A percentile compares a stretch with the other conserved stretches of the same genome.
Evolutionary conservation across 30 jellyfish, hydroid and myxozoan genomes (phyloP).

Genomic region (Cassiopea andromeda): DNA sequence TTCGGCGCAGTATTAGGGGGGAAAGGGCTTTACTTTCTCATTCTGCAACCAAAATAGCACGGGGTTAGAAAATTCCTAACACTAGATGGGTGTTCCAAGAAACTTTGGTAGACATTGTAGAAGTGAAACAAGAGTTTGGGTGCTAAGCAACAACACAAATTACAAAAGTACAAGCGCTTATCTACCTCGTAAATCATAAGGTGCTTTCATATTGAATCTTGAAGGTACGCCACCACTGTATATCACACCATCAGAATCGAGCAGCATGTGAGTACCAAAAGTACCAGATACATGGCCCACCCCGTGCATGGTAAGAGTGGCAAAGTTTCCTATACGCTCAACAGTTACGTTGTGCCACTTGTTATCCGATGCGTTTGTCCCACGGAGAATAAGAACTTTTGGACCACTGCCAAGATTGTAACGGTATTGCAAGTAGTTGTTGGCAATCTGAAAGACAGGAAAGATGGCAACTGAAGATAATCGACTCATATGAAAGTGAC

Average conservation of each 20-base stretch:
- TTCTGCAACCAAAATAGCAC: too few species aligned
- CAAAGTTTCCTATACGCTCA: slow-evolving; percentile 79
- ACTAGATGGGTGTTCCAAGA: too few species aligned
- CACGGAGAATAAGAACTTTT: slow-evolving; percentile 62
- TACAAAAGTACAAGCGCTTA: not conserved
- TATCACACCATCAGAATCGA: slow-evolving; percentile 85
- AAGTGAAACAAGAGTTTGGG: too few species aligned
- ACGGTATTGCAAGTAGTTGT: slow-evolving; percentile 77
- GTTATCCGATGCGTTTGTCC: slow-evolving; percentile 81
- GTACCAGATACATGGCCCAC: slow-evolving; percentile 84
- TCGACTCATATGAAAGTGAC: too few species aligned
- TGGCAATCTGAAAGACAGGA: slow-evolving; percentile 55
- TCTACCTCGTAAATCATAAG: slow-evolving; percentile 87
- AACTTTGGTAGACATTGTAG: too few species aligned
- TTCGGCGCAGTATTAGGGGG: too few species aligned
- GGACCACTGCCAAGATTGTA: slow-evolving; percentile 97
- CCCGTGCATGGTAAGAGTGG: slow-evolving; percentile 78
- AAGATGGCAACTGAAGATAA: too few species aligned
- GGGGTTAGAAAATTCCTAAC: too few species aligned
- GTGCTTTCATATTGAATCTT: slow-evolving; percentile 35
- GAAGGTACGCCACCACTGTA: slow-evolving; percentile 94
- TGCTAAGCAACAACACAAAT: not conserved
- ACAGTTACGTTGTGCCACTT: slow-evolving; percentile 91
- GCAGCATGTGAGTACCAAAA: slow-evolving; percentile 85
- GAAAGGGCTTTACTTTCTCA: too few species aligned